These are phyloP conservation scores for Neria commutata DNA, from an alignment of 2,888 invertebrate genomes.

Conservation along the genomic window DNA sequence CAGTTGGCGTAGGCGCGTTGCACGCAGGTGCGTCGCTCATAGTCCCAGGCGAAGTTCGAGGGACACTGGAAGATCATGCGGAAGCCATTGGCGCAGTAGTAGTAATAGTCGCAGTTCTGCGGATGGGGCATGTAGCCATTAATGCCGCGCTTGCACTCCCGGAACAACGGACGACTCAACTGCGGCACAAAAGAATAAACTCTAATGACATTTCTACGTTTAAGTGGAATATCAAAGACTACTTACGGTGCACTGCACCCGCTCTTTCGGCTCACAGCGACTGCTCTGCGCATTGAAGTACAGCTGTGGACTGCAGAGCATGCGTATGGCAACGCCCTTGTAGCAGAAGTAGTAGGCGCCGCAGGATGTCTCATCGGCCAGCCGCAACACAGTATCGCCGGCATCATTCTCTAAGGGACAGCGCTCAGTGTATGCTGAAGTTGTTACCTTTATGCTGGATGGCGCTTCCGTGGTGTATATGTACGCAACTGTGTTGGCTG, in stretches of 20 bases:
- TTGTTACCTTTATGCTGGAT: background rate
- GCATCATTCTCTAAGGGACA: conserved; percentile 33
- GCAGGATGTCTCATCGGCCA: conserved; percentile 43
- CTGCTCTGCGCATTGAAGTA: conserved; percentile 37
- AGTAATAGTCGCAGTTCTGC: conserved; percentile 47
- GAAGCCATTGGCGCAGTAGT: conserved; percentile 47
- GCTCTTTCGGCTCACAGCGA: conserved; percentile 38
- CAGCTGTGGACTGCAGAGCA: conserved; percentile 41
- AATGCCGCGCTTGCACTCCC: conserved; percentile 34
- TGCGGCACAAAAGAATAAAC: conserved; percentile 10
- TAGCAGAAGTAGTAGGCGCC: conserved; percentile 48
- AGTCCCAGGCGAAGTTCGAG: conserved; percentile 43
- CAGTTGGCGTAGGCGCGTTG: conserved; percentile 37
- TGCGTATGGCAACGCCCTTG: conserved; percentile 41
- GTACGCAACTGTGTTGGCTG: background rate
- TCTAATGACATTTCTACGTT: background rate
- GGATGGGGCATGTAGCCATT: conserved; percentile 45
- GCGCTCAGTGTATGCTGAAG: background rate
- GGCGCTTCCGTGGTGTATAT: background rate
- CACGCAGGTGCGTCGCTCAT: conserved; percentile 39
- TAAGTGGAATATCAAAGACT: background rate
- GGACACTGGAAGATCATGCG: conserved; percentile 51
- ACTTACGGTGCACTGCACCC: conserved; percentile 38
- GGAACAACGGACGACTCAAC: conserved; percentile 25
- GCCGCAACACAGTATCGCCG: conserved; percentile 30